phyloP scores from a whole-genome alignment of 2,888 invertebrate species.

The Lithophane semibrunnea region DNA sequence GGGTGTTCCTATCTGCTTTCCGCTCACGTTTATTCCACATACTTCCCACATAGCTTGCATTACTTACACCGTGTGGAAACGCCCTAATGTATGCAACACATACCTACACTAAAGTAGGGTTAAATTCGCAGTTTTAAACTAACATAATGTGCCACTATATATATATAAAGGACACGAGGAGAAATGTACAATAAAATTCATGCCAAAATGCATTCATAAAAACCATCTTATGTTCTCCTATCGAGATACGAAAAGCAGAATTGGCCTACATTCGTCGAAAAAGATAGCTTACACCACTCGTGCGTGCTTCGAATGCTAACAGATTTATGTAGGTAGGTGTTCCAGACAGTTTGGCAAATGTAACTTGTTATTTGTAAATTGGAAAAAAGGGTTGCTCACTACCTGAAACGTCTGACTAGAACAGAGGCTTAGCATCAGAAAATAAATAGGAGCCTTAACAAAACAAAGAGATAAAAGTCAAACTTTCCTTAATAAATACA shows the following conservation, averaged over 20 bases:
- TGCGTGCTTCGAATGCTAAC: constrained; percentile 64
- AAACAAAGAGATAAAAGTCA: constrained; percentile 68
- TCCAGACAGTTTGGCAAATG: constrained; percentile 67
- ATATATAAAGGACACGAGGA: constrained; percentile 19
- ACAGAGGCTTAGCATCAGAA: constrained; percentile 69
- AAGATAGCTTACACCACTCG: constrained; percentile 57
- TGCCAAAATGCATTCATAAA: constrained; percentile 52
- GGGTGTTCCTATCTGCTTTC: constrained; percentile 35
- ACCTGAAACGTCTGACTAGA: constrained; percentile 68
- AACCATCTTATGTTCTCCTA: constrained; percentile 43
- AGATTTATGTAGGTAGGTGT: constrained; percentile 67
- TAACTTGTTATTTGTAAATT: constrained; percentile 74
- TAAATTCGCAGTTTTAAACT: constrained; percentile 21
- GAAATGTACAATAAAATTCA: constrained; percentile 21
- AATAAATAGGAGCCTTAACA: constrained; percentile 68
- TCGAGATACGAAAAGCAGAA: constrained; percentile 42
- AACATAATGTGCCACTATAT: constrained; percentile 11
- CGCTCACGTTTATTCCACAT: constrained; percentile 43
- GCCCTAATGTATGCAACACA: constrained; percentile 22
- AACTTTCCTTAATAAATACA: constrained; percentile 54
- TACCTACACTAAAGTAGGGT: constrained; percentile 1
- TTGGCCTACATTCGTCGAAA: constrained; percentile 60
- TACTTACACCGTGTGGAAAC: constrained; percentile 20
- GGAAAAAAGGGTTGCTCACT: constrained; percentile 72
- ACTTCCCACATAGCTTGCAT: constrained; percentile 23